A percentile compares a stretch with the other conserved stretches of the same genome.
Conservation (phyloP, 2,797 vertebrate genomes). For the Sebastes itinus region DNA sequence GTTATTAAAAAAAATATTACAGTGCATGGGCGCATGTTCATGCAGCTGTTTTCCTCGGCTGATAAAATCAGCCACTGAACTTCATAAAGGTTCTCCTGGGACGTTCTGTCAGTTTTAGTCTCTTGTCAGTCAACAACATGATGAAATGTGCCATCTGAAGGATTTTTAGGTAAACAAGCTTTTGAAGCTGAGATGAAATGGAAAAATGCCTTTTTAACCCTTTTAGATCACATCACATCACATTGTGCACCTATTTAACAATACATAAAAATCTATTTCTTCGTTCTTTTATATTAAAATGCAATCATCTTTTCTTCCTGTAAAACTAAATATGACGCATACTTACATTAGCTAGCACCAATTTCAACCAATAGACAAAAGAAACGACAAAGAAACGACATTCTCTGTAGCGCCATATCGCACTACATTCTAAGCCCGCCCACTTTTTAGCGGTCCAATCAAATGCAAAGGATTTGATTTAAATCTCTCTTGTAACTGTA, state of each 20-base stretch:
- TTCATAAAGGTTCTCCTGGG: conserved; percentile 15
- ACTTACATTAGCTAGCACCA: background rate
- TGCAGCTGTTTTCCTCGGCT: conserved; percentile 22
- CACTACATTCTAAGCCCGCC: background rate
- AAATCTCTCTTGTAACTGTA: no score
- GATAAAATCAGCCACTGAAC: conserved; percentile 5
- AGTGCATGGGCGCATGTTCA: background rate
- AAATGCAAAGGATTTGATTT: no score
- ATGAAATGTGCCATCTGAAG: conserved; percentile 6
- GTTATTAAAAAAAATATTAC: conserved; percentile 12
- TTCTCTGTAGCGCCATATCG: background rate
- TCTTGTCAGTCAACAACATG: background rate
- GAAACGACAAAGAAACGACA: background rate
- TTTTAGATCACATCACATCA: background rate
- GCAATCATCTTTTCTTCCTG: background rate
- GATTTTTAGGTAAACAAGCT: background rate
- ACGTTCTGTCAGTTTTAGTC: conserved; percentile 8
- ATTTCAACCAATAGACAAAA: background rate
- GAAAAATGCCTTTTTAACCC: background rate
- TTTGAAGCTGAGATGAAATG: background rate
- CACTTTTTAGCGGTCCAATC: no score
- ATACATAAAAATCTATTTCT: background rate
- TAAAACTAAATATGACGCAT: background rate
- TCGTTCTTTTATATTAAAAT: no score
- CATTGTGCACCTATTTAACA: background rate